Evolutionary conservation across 2,113 vertebrate species (phyloP), one percentile per base, ranked within the genome.

Genomic region (Columba janthina): DNA sequence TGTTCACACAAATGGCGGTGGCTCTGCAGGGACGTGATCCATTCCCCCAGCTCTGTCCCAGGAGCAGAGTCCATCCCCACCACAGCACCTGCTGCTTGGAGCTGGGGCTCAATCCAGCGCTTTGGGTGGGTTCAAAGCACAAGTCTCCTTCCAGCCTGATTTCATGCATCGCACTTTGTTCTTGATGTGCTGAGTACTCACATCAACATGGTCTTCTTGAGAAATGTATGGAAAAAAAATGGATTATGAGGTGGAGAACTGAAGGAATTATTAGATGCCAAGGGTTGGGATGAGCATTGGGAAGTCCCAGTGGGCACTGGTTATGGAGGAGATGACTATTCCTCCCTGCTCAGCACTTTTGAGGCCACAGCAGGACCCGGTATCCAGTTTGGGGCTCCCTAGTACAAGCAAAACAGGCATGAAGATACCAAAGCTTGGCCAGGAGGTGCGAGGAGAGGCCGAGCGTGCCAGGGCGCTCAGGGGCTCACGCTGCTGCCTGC

Each of bases 1-100:
- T 2, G 19, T 10, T 46, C 2, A 22, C 4, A 1, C 44, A 29
- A 46, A 48, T 1, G 0, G 3, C 29, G 10, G 3, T 2, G 13
- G 53, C 28, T 60, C 38, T 2, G 4, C 1, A 4, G 25, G 31
- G n/a, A n/a, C 29, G 9, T 0, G 50, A 19, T 11, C 62, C 28
- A 0, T 11, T 29, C 69, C 36, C 46, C 11, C 25, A 11, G 7
- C 31, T 14, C 26, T 38, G 40, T 24, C 14, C 9, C 15, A 14
- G 29, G 12, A 58, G 26, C 15, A 3, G 9, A 20, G 69, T 19
- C 31, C 53, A 22, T 38, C 28, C 48, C 1, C 54, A 5, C 56
- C 2, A 3, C 15, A 3, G 28, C 44, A 4, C n/a, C 26, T 3
- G 5, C 20, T 51, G 22, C 85, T 6, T 6, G 22, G 4, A 10